Evolutionary conservation across 2,113 vertebrate species (phyloP), one percentile per base, ranked within the genome.

Genomic region (Salvator merianae): DNA sequence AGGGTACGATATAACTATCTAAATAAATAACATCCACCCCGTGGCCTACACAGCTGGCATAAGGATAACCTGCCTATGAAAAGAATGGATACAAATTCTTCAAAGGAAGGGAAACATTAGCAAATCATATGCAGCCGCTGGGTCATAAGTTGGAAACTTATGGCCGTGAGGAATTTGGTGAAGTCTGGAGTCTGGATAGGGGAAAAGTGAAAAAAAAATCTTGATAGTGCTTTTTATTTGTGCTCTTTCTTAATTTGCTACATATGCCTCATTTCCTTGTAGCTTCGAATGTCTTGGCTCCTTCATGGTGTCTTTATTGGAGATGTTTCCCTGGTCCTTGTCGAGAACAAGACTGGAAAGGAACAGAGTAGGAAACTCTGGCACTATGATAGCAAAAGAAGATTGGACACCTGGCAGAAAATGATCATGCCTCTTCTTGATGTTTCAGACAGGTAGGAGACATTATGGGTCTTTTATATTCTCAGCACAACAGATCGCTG

Each of bases 221-320:
- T 59, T 20, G 18, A 20, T 20, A 4, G 3, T 59, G 20, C 16
- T 20, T 59, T 4, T 20, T 59, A 59, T 16, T 20, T 59, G 18
- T 20, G 16, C 5, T 79, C 73, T 65, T 71, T 78, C 59, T 90
- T 79, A 73, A 73, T 79, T 79, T 28, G 18, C 43, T 73, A 0
- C 78, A 76, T 43, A 7, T 88, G 50, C 9, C 82, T 93, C 55
- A 89, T 6, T 92, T 73, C 79, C 78, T 88, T 87, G 68, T 93
- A 99, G 99, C 96, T 99, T 63, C 96, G 96, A 36, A 97, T 99
- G 95, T 97, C 97, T 83, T 95, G 98, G 91, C 98, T 98, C 84
- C 94, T 96, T 77, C 96, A 87, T 0, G 98, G 97, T 63, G 85
- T 88, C 34, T 93, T 98, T 86, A 95, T 91, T 84, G 97, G 96